Evolutionary conservation across 2,797 vertebrate species (phyloP).

Genomic region (Luscinia luscinia): DNA sequence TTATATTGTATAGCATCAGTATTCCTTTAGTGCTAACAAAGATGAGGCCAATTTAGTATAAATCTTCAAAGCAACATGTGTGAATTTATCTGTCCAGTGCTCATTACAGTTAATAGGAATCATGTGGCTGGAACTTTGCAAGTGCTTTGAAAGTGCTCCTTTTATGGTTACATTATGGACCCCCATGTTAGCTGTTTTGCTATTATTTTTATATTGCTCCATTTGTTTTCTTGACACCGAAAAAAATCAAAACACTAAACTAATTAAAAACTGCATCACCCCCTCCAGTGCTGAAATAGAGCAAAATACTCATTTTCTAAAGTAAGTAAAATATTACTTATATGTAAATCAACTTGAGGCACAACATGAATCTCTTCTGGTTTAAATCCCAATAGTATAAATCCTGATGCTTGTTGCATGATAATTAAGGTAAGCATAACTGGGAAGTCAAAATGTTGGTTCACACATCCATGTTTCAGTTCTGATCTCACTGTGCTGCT

Average conservation of each 20-base stretch:
- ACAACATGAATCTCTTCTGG: neutral
- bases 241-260: conserved; percentile 34
- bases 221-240: conserved; percentile 58
- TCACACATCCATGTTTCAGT: neutral
- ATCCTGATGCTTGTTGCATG: neutral
- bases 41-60: conserved; percentile 50
- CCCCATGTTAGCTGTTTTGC: neutral
- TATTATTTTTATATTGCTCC: conserved; percentile 45
- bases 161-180: conserved; percentile 14
- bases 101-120: conserved; percentile 64
- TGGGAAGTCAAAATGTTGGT: neutral
- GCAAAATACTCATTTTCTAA: conserved; percentile 5
- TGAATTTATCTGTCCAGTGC: conserved; percentile 59
- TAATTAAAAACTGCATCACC: conserved; percentile 33
- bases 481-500: neutral
- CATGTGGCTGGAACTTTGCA: conserved; percentile 45
- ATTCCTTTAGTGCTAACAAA: conserved; percentile 56
- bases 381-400: neutral
- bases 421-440: neutral
- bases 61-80: conserved; percentile 63
- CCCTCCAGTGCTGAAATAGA: neutral
- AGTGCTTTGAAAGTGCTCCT: conserved; percentile 29
- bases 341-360: neutral
- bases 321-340: conserved; percentile 30
- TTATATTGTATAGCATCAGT: neutral